These are phyloP conservation scores for Glaucopsyche alexis DNA, from an alignment of 2,888 invertebrate species.

Conservation along the genomic window DNA sequence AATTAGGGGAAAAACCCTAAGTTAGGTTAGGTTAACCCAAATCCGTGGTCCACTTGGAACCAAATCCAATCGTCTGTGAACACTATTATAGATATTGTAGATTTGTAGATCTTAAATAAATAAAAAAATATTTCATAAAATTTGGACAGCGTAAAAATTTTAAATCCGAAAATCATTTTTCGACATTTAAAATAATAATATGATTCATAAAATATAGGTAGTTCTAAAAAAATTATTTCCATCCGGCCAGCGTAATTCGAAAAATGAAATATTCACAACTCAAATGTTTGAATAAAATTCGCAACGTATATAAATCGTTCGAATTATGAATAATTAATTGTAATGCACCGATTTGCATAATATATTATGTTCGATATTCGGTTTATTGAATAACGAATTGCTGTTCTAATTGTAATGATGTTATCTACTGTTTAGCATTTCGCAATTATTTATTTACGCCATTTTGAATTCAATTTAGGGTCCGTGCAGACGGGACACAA, in stretches of 20 bases:
- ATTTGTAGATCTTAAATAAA: too few species aligned
- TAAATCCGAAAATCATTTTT: too few species aligned
- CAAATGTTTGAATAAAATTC: conserved; percentile 10
- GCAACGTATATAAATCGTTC: not conserved
- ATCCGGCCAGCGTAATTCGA: not conserved
- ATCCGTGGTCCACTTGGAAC: too few species aligned
- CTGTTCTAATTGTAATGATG: conserved; percentile 25
- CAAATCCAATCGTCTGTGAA: too few species aligned
- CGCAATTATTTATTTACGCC: conserved; percentile 16
- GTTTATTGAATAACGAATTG: conserved; percentile 22
- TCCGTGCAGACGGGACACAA: not conserved
- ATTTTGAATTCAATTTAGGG: not conserved
- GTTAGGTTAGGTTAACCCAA: too few species aligned
- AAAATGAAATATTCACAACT: not conserved
- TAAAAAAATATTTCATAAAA: too few species aligned
- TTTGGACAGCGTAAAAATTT: too few species aligned
- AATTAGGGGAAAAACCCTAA: too few species aligned
- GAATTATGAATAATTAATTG: conserved; percentile 15
- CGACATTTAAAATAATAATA: not conserved
- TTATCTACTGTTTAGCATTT: conserved; percentile 28
- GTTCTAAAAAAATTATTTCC: not conserved
- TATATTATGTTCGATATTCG: conserved; percentile 24
- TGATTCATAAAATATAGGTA: not conserved
- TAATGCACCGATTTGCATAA: conserved; percentile 25
- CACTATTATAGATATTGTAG: too few species aligned